These are phyloP conservation scores for Watersipora subatra DNA, from an alignment of 1,140 invertebrate genomes.

Conservation along the genomic window DNA sequence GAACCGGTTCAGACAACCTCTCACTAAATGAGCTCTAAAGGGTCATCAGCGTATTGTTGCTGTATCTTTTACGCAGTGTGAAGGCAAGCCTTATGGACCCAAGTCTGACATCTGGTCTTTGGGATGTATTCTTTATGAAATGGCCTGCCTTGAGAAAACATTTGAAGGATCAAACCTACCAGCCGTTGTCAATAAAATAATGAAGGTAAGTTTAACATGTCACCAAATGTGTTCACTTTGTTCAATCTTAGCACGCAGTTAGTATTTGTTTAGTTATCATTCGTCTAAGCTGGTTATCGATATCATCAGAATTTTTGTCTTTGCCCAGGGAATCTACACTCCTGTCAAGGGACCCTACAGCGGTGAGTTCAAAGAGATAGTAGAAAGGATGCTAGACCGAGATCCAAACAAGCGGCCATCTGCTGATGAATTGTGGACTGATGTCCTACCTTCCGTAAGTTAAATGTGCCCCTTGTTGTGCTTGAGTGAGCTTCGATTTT, in stretches of 20 bases:
- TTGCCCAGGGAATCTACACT: slow-evolving; percentile 43
- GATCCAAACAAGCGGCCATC: slow-evolving; percentile 42
- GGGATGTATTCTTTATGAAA: slow-evolving; percentile 65
- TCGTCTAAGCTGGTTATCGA: background rate
- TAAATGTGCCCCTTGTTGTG: too few relatives aligned
- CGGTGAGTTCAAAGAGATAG: slow-evolving; percentile 47
- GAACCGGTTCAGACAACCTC: background rate
- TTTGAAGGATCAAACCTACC: slow-evolving; percentile 64
- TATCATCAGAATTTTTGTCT: background rate
- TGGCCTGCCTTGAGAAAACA: slow-evolving; percentile 61
- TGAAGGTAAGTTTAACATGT: slow-evolving; percentile 44
- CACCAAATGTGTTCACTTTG: background rate
- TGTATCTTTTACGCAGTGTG: slow-evolving; percentile 49
- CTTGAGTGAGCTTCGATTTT: too few relatives aligned
- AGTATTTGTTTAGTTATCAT: background rate
- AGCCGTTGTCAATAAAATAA: slow-evolving; percentile 62
- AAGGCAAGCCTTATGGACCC: slow-evolving; percentile 61
- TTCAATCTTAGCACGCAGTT: background rate
- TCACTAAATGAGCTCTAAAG: background rate
- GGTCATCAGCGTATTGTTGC: background rate
- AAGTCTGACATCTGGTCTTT: slow-evolving; percentile 70
- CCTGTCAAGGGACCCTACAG: slow-evolving; percentile 54
- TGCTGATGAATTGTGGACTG: slow-evolving; percentile 45
- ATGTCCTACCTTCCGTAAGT: slow-evolving; percentile 24
- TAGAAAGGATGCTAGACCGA: slow-evolving; percentile 38